Conservation (phyloP, 1,140 invertebrate species). For the Neodiprion pinetum region DNA sequence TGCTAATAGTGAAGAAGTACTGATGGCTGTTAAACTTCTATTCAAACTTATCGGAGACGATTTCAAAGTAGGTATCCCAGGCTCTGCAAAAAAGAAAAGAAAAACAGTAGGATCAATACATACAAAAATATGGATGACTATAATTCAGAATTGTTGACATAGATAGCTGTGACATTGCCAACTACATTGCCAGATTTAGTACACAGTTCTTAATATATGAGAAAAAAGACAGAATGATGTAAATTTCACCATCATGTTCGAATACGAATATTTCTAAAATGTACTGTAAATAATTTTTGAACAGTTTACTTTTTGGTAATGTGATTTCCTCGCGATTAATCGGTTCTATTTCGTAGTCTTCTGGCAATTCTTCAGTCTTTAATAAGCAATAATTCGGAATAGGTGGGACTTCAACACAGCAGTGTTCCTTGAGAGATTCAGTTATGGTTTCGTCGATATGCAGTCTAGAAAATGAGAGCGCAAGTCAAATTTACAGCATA, state of each 20-base stretch:
- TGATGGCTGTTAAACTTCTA: background rate
- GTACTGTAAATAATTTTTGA: too few relatives aligned
- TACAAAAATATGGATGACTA: too few relatives aligned
- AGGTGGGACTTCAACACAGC: slow-evolving; percentile 34
- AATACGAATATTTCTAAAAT: too few relatives aligned
- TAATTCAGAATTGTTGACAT: too few relatives aligned
- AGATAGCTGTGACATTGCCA: too few relatives aligned
- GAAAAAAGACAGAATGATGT: too few relatives aligned
- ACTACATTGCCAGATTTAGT: too few relatives aligned
- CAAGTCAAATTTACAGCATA: background rate
- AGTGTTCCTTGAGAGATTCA: slow-evolving; percentile 38
- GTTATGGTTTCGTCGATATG: slow-evolving; percentile 35
- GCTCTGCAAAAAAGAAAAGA: background rate
- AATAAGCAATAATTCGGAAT: slow-evolving; percentile 24
- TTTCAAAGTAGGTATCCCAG: too few relatives aligned
- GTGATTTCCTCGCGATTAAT: slow-evolving; percentile 22
- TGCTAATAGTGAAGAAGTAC: background rate
- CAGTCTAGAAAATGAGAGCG: slow-evolving; percentile 38
- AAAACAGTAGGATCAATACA: background rate
- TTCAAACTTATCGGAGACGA: background rate
- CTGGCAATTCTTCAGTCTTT: slow-evolving; percentile 34
- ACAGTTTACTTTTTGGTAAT: too few relatives aligned
- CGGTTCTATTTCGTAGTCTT: slow-evolving; percentile 41
- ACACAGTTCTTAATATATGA: too few relatives aligned
- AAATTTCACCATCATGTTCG: too few relatives aligned